Evolutionary conservation across 2,888 invertebrate species (phyloP).

Genomic region (Lepidochitona cinerea): DNA sequence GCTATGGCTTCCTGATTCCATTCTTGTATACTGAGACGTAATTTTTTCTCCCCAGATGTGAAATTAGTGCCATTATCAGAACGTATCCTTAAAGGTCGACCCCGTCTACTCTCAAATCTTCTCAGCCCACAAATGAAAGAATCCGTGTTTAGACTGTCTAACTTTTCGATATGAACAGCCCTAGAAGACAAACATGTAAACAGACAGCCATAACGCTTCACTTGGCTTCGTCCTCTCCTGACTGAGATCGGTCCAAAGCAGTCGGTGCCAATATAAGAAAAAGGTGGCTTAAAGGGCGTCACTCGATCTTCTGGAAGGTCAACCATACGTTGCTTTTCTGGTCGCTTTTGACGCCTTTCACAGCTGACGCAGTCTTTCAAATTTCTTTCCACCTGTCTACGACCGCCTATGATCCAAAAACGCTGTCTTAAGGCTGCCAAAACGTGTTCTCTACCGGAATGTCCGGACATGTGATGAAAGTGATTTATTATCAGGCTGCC

Average conservation of each 20-base stretch:
- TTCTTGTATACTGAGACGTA: too few relatives aligned
- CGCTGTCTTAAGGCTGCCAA: conserved; percentile 9
- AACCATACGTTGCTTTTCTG: conserved; percentile 7
- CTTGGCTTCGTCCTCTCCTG: background rate
- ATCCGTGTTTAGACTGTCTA: conserved; percentile 9
- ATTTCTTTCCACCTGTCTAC: background rate
- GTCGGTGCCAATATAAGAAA: conserved; percentile 11
- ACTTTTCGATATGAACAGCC: conserved; percentile 16
- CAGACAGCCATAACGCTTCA: conserved; percentile 22
- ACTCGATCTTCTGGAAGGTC: conserved; percentile 15
- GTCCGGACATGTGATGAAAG: conserved; percentile 3
- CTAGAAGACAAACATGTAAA: conserved; percentile 18
- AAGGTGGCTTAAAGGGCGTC: conserved; percentile 7
- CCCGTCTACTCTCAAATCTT: conserved; percentile 11
- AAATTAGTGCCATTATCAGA: conserved; percentile 23
- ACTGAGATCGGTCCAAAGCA: conserved; percentile 17
- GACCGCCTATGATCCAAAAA: conserved; percentile 7
- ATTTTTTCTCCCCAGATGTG: too few relatives aligned
- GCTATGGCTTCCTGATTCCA: too few relatives aligned
- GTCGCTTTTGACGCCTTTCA: background rate
- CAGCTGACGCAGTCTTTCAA: conserved; percentile 2
- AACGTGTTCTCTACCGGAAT: conserved; percentile 7
- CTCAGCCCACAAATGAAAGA: conserved; percentile 13
- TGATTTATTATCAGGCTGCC: background rate
- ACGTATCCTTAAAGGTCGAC: conserved; percentile 2